Conservation (phyloP, 2,888 invertebrate species). For the Tinea semifulvella region DNA sequence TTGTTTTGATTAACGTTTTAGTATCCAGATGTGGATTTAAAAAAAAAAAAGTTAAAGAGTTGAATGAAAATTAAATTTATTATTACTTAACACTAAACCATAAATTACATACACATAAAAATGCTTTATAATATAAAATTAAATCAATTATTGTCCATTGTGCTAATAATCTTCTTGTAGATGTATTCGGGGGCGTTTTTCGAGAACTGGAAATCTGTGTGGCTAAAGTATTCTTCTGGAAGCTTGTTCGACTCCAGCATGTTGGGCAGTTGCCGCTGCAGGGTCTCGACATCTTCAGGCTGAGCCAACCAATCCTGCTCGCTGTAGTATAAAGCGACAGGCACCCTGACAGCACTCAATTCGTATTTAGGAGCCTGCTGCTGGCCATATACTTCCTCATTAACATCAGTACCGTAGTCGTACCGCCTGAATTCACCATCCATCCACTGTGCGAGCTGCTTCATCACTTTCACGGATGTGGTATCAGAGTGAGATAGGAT, state of each 20-base stretch:
- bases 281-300: conserved; percentile 64
- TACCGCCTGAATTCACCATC: conserved; percentile 43
- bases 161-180: conserved; percentile 43
- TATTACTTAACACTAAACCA: not conserved
- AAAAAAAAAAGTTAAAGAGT: not conserved
- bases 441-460: conserved; percentile 65
- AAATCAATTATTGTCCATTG: conserved; percentile 27
- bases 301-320: conserved; percentile 74
- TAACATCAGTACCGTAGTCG: conserved; percentile 44
- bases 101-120: conserved; percentile 21
- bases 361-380: conserved; percentile 43
- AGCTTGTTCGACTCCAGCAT: conserved; percentile 63
- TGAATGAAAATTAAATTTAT: too few relatives aligned
- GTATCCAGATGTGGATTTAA: too few relatives aligned
- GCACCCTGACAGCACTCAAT: conserved; percentile 41
- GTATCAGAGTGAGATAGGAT: conserved; percentile 68
- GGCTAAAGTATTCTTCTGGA: conserved; percentile 52
- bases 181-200: conserved; percentile 39
- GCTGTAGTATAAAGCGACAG: conserved; percentile 49
- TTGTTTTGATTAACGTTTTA: too few relatives aligned
- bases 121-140: conserved; percentile 18
- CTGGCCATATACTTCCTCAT: conserved; percentile 43
- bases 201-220: conserved; percentile 56
- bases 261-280: conserved; percentile 64
- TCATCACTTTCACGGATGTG: conserved; percentile 57